Evolutionary conservation across 23 tunicate species (phyloP).

Genomic region (Clavelina lepadiformis): DNA sequence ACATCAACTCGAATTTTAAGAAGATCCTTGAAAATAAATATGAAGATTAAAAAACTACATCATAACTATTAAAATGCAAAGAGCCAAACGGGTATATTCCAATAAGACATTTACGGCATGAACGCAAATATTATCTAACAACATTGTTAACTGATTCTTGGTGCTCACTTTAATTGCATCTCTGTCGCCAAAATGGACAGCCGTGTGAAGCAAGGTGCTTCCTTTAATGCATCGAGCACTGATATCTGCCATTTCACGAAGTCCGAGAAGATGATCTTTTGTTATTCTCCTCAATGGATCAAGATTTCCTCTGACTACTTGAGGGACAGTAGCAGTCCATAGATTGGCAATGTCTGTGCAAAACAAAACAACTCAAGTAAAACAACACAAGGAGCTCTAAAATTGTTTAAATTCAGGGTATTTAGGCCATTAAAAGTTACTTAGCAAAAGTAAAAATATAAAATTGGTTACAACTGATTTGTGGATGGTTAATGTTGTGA

Average conservation of each 20-base stretch:
- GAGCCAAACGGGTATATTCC: too few relatives aligned
- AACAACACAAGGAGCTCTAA: too few relatives aligned
- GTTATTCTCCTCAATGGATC: conserved; percentile 39
- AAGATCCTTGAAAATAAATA: conserved; percentile 33
- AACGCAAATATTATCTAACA: not conserved
- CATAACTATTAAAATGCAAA: not conserved
- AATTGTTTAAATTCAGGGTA: too few relatives aligned
- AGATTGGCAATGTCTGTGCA: conserved; percentile 16
- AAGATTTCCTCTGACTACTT: conserved; percentile 24
- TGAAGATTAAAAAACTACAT: not conserved
- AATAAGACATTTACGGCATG: not conserved
- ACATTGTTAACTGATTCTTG: not conserved
- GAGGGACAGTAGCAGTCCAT: conserved; percentile 66
- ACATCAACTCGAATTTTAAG: conserved; percentile 70
- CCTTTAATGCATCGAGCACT: conserved; percentile 77
- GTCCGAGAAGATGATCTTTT: conserved; percentile 71
- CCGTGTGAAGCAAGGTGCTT: conserved; percentile 79
- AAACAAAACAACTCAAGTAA: not conserved
- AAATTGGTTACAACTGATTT: too few relatives aligned
- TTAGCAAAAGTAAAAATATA: too few relatives aligned
- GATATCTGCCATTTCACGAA: conserved; percentile 70
- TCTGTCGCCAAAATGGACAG: conserved; percentile 66
- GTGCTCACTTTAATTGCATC: conserved; percentile 45
- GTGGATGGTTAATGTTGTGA: too few relatives aligned
- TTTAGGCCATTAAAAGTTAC: too few relatives aligned